Percentiles rank a stretch among this genome's conserved stretches.
Conservation (phyloP, 1,140 invertebrate species). For the Cyclargus thomasi region DNA sequence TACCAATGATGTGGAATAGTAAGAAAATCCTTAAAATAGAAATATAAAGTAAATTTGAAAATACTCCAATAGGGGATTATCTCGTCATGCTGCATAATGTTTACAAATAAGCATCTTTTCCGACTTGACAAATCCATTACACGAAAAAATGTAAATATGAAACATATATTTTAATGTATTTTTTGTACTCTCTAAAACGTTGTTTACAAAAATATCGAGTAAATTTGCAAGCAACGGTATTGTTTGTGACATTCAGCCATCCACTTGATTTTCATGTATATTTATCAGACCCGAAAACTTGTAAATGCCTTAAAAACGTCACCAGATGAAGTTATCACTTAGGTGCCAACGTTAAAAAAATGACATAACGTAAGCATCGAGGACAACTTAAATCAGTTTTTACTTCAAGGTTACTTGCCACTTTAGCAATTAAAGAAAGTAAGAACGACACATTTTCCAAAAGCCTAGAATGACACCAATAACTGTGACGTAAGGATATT, state of each 20-base stretch:
- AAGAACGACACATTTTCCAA: too few relatives aligned
- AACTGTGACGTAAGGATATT: background rate
- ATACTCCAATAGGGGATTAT: background rate
- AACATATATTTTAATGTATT: conserved; percentile 10
- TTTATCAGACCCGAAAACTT: background rate
- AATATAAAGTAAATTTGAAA: background rate
- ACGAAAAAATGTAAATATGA: conserved; percentile 17
- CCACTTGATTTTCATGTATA: background rate
- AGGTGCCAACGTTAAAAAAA: background rate
- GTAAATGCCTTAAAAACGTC: background rate
- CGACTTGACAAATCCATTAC: conserved; percentile 23
- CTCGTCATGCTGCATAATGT: conserved; percentile 19
- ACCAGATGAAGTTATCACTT: background rate
- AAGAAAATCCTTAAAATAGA: background rate
- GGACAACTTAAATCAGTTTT: too few relatives aligned
- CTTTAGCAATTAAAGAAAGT: too few relatives aligned
- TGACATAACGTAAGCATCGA: too few relatives aligned
- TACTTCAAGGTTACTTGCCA: too few relatives aligned
- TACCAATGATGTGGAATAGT: background rate
- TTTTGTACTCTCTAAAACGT: background rate
- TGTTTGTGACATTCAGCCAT: background rate
- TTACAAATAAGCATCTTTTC: conserved; percentile 27
- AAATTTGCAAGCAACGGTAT: background rate
- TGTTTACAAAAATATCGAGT: background rate
- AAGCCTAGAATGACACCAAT: too few relatives aligned